Base-by-base conservation (phyloP, 2,113 vertebrate species). In the Proterorhinus semilunaris region DNA sequence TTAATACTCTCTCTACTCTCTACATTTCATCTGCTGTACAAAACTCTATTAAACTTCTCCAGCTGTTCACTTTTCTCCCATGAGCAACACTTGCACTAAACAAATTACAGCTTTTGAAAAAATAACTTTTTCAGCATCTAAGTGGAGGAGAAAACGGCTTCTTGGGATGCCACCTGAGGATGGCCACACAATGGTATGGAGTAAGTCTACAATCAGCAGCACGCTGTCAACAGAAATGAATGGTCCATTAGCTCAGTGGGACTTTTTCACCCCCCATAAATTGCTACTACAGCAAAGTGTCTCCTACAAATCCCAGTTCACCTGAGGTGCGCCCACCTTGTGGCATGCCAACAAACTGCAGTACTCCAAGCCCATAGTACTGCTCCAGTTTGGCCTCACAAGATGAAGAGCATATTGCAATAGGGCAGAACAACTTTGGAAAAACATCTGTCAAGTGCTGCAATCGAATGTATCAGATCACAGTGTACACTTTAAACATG, bases 151-250 rank as follows among this genome's bases (percentile, higher is more conserved):
- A 68, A 62, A 74, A 70, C 43, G 43, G 50, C 53, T 73, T 76
- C 65, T 57, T 62, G 15, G 48, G 46, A 73, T 49, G 15, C 13
- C 52, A 65, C 66, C 76, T 15, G 16, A 6, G 36, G 75, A 68
- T 59, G 54, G 67, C 68, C 78, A 68, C 82, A 82, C 80, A 75
- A 67, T 78, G 69, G 66, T 68, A 53, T 76, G 80, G 82, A 75
- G 16, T 4, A 8, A 51, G 55, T 86, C 82, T 83, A 85, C 71
- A 59, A 55, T 65, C 71, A 62, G 44, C 42, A 53, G 80, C 65
- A 53, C 65, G 71, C 68, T 83, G 82, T 86, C 88, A 81, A 68
- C 68, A 66, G 45, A 75, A 85, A 82, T 67, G 66, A 88, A 84
- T 81, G 81, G 78, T 62, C 83, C 78, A 83, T 88, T 86, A 83